Evolutionary conservation across 2,797 vertebrate species (phyloP).

Genomic region (Orientallactaga sibirica): DNA sequence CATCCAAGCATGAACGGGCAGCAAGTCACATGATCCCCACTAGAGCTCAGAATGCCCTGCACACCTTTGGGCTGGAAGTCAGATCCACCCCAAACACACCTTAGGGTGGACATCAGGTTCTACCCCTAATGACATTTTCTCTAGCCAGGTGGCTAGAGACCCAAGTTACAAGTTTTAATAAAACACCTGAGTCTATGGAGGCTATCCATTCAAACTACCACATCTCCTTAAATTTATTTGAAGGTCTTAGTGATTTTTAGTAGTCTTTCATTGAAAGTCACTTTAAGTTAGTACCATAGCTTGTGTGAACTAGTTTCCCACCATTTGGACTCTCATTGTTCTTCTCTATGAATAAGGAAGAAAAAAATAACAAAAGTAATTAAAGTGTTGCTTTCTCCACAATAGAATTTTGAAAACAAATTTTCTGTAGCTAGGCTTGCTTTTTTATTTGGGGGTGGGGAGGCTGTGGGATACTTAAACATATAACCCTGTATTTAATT

Average conservation of each 20-base stretch:
- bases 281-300: not conserved
- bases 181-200: no score
- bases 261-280: not conserved
- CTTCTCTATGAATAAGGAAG: not conserved
- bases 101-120: no score
- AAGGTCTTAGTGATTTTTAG: constrained; percentile 32
- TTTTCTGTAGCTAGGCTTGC: not conserved
- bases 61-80: no score
- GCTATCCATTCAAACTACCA: no score
- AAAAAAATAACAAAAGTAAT: constrained; percentile 32
- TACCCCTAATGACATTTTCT: no score
- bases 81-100: no score
- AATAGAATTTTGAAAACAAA: constrained; percentile 41
- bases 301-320: not conserved
- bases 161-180: no score
- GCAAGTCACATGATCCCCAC: no score
- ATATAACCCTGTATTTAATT: not conserved
- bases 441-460: no score
- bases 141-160: no score
- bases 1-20: no score
- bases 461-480: not conserved
- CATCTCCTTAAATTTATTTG: constrained; percentile 5
- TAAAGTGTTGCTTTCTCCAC: constrained; percentile 23
- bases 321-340: not conserved
- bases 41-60: no score